Base-by-base conservation (phyloP, 2,888 invertebrate species). In the Drosophila subsilvestris region DNA sequence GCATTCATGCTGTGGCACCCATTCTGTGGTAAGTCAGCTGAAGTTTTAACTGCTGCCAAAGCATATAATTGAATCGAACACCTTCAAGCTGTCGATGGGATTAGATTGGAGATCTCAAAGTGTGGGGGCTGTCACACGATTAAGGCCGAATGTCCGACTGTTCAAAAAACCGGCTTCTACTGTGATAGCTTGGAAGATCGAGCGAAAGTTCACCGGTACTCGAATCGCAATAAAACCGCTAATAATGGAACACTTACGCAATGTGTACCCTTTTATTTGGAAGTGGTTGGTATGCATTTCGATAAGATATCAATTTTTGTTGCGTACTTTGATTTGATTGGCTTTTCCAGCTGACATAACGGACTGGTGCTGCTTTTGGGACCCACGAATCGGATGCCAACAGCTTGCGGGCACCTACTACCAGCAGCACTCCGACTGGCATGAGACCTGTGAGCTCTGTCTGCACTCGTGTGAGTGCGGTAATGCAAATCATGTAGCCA, bases 371-470 rank as follows among this genome's bases (percentile, higher is more conserved):
- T 57, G 57, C 9, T 10, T 57, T 10, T 63, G 62, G 63, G 8
- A 49, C 4, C 62, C 63, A 2, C 5, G 32, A 12, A 9, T n/a
- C 1, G 63, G 63, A 2, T 61, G 62, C 18, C 63, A 22, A n/a
- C 62, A 63, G 32, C 7, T 63, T 32, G 32, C 25, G 10, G 63
- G 62, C 5, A 4, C 1, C 14, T 8, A 18, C 14, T 61, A 22
- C 12, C 25, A 61, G 10, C 50, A 51, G n/a, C 29, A 50, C 5
- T 18, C 49, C 10, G 20, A 37, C 29, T 45, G 43, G 59, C 0
- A 1, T 7, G 22, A 59, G 2, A 22, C 43, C 49, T 71, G 73
- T 20, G 47, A 62, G 8, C 14, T 73, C 20, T 73, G 68, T 6
- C 32, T 53, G 32, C 71, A 47, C n/a, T 47, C 42, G 14, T 47